These are phyloP conservation scores for Aethes cnicana DNA, from an alignment of 2,888 invertebrate species.

Conservation along the genomic window DNA sequence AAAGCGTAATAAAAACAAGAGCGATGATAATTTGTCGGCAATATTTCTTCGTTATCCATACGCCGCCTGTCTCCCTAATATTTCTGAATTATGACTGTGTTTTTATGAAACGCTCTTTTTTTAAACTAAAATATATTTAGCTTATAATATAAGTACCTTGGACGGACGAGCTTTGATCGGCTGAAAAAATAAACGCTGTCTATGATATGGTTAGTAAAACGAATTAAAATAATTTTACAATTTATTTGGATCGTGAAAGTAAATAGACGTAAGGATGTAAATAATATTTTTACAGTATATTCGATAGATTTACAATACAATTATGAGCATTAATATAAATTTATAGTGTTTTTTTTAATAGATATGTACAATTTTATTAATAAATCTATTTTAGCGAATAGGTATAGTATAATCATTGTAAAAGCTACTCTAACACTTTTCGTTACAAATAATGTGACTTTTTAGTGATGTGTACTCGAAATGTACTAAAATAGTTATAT, in stretches of 20 bases:
- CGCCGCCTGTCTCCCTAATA: not conserved
- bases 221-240: conserved; percentile 45
- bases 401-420: conserved; percentile 55
- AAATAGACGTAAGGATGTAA: conserved; percentile 77
- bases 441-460: conserved; percentile 35
- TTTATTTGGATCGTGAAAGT: conserved; percentile 77
- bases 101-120: not conserved
- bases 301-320: conserved; percentile 64
- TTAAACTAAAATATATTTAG: no score
- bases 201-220: conserved; percentile 37
- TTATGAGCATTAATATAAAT: conserved; percentile 70
- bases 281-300: conserved; percentile 71
- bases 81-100: conserved; percentile 3
- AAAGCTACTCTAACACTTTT: conserved; percentile 57
- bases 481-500: conserved; percentile 2
- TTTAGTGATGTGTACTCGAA: conserved; percentile 4
- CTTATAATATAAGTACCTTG: not conserved
- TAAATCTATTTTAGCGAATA: conserved; percentile 47
- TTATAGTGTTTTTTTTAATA: conserved; percentile 53
- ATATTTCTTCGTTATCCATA: conserved; percentile 16
- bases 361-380: conserved; percentile 72
- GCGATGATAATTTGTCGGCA: conserved; percentile 12
- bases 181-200: not conserved
- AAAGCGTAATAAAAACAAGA: conserved; percentile 6
- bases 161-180: not conserved